phyloP scores from a whole-genome alignment of 2,113 vertebrate species.

The Mobula hypostoma region DNA sequence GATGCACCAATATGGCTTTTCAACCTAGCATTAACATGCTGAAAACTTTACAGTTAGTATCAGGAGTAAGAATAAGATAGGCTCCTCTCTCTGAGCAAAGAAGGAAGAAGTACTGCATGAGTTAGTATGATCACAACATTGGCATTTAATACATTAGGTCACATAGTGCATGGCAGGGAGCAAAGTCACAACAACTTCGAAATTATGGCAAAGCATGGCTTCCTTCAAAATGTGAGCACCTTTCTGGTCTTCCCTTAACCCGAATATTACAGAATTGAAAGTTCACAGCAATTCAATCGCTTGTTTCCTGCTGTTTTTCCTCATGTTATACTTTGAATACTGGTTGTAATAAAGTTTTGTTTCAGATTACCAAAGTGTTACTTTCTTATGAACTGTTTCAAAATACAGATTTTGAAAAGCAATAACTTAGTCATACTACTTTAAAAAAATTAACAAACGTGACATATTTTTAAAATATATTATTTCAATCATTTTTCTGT shows the following conservation, averaged over 20 bases:
- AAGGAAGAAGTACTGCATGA: background rate
- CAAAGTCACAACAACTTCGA: background rate
- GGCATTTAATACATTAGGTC: background rate
- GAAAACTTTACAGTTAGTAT: background rate
- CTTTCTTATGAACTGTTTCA: background rate
- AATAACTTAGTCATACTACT: background rate
- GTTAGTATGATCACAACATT: background rate
- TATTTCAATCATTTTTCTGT: background rate
- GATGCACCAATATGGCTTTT: no score
- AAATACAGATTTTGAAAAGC: conserved; percentile 6
- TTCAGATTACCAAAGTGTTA: background rate
- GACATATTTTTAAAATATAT: background rate
- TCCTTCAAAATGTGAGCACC: background rate
- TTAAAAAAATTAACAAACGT: background rate
- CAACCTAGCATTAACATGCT: background rate
- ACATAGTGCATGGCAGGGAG: background rate
- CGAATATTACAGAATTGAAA: background rate
- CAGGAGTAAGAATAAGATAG: background rate
- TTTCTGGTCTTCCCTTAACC: background rate
- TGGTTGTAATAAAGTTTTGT: background rate
- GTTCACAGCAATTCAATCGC: background rate
- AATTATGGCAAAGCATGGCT: background rate
- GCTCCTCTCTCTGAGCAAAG: background rate
- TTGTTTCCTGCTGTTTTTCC: background rate
- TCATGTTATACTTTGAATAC: background rate